Evolutionary conservation across 2,113 vertebrate species (phyloP).

Genomic region (Colius striatus): DNA sequence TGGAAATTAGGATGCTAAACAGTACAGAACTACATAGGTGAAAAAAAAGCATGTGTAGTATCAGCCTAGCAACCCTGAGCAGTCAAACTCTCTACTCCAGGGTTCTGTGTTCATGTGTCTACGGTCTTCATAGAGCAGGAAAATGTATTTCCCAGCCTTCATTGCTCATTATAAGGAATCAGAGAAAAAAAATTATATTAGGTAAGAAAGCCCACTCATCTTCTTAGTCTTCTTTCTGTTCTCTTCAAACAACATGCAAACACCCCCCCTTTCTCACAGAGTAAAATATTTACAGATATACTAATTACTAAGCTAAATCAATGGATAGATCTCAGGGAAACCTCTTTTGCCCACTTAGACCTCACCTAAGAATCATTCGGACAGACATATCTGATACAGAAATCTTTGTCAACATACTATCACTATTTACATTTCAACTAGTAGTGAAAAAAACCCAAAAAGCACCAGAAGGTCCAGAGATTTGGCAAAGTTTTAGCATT

Average conservation of each 20-base stretch:
- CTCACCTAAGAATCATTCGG: neutral
- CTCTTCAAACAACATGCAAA: neutral
- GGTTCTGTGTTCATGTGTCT: neutral
- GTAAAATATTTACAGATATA: neutral
- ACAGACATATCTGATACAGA: neutral
- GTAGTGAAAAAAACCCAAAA: neutral
- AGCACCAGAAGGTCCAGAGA: neutral
- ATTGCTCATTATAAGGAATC: neutral
- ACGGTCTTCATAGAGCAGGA: neutral
- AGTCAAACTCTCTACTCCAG: neutral
- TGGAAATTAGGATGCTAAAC: neutral
- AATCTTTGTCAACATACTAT: neutral
- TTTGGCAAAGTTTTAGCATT: neutral
- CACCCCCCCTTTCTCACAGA: neutral
- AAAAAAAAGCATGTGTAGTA: neutral
- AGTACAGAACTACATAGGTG: neutral
- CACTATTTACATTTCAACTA: neutral
- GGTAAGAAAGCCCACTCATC: neutral
- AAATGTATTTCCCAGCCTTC: neutral
- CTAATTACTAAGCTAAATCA: neutral
- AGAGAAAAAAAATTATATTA: neutral
- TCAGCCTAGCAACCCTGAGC: neutral
- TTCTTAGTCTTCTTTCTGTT: neutral
- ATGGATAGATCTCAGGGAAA: neutral
- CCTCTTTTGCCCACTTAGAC: neutral